These are phyloP conservation scores for Panonychus citri DNA, from an alignment of 1,140 invertebrate genomes.

Conservation along the genomic window DNA sequence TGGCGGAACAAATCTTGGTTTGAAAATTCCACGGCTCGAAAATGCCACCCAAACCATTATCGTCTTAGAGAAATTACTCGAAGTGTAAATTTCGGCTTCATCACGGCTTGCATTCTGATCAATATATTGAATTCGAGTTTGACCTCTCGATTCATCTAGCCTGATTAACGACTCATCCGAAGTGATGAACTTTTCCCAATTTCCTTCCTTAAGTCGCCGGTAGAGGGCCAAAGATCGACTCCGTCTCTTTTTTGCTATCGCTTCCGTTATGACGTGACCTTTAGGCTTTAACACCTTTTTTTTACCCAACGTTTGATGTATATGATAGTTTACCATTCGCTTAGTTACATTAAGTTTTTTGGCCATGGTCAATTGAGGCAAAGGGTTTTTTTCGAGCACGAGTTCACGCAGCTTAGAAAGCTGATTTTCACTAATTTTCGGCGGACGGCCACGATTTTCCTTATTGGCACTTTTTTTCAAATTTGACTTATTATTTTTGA, in stretches of 20 bases:
- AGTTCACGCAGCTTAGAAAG: no score
- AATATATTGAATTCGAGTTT: not conserved
- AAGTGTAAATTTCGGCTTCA: not conserved
- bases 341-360: not conserved
- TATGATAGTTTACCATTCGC: not conserved
- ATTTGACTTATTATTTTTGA: no score
- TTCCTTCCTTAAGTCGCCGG: not conserved
- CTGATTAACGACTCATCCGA: not conserved
- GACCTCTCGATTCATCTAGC: not conserved
- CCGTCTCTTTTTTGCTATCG: not conserved
- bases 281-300: not conserved
- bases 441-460: no score
- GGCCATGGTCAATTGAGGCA: not conserved
- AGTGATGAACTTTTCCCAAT: not conserved
- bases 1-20: not conserved
- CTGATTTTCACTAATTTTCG: no score
- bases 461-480: no score
- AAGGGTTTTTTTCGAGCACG: not conserved
- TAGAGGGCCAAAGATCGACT: not conserved
- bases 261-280: not conserved
- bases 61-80: not conserved
- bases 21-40: not conserved
- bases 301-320: not conserved
- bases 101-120: not conserved
- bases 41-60: not conserved